Percentiles rank a stretch among this genome's conserved stretches.
Conservation (phyloP, 2,113 vertebrate genomes). For the Etia nguti region DNA sequence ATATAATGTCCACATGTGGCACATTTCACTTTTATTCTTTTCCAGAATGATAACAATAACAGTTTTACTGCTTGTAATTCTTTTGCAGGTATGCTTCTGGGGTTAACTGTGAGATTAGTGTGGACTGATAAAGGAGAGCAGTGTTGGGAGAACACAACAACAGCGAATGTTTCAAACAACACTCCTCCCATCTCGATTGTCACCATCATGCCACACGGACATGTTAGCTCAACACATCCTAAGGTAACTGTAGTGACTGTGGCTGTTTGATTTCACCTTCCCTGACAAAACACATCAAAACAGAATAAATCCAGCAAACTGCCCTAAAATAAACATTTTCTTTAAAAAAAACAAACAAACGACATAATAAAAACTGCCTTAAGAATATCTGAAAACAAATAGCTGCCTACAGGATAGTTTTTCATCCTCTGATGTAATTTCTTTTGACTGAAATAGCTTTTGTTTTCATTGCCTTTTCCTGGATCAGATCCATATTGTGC, state of each 20-base stretch:
- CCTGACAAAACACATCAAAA: background rate
- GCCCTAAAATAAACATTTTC: background rate
- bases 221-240: slow-evolving; percentile 66
- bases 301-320: background rate
- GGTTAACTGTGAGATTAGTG: slow-evolving; percentile 71
- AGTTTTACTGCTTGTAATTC: background rate
- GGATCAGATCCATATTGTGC: background rate
- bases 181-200: slow-evolving; percentile 62
- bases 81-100: slow-evolving; percentile 76
- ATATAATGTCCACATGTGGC: background rate
- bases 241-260: slow-evolving; percentile 77
- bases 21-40: background rate
- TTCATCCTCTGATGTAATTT: background rate
- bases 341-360: background rate
- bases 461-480: background rate
- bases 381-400: background rate
- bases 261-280: background rate
- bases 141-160: slow-evolving; percentile 23
- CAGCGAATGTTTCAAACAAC: slow-evolving; percentile 47
- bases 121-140: slow-evolving; percentile 60
- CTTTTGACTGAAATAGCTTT: background rate
- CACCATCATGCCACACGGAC: slow-evolving; percentile 75
- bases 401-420: background rate
- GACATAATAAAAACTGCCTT: background rate
- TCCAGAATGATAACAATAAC: no score